These are phyloP conservation scores for Cercopithecus petaurista DNA, from an alignment of 2,797 vertebrate species.

Conservation along the genomic window DNA sequence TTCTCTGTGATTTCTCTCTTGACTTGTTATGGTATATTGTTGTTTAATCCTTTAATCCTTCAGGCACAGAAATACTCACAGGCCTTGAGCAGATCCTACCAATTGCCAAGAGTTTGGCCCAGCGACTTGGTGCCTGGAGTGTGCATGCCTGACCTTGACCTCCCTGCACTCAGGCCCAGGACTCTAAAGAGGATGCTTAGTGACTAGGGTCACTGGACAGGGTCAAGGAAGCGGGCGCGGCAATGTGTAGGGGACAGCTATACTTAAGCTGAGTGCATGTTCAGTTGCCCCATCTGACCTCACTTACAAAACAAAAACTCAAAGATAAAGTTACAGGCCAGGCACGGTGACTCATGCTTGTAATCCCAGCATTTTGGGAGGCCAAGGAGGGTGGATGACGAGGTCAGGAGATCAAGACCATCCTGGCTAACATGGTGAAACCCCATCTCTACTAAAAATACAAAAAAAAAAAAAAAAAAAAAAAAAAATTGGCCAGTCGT, in stretches of 20 bases:
- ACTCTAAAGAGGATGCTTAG: background rate
- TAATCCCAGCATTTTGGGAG: no score
- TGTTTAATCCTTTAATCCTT: background rate
- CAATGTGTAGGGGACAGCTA: rapidly evolving
- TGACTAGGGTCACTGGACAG: background rate
- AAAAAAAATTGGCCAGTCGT: no score
- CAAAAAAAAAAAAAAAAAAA: no score
- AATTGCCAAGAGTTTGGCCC: rapidly evolving
- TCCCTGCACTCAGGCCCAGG: background rate
- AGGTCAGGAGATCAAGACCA: no score
- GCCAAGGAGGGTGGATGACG: rapidly evolving
- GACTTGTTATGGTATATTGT: background rate
- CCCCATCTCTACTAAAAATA: no score
- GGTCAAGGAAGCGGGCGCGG: background rate
- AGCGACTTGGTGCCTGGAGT: rapidly evolving
- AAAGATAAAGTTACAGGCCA: background rate
- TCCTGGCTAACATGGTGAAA: no score
- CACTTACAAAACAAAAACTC: background rate
- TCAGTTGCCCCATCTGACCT: background rate
- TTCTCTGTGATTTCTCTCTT: background rate
- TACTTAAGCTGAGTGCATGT: rapidly evolving
- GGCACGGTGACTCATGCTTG: rapidly evolving
- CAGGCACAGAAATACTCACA: background rate
- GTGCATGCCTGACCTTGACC: rapidly evolving
- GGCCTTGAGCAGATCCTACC: background rate